These are phyloP conservation scores for Cephus pygmeus DNA, from an alignment of 2,888 invertebrate species.

Conservation along the genomic window DNA sequence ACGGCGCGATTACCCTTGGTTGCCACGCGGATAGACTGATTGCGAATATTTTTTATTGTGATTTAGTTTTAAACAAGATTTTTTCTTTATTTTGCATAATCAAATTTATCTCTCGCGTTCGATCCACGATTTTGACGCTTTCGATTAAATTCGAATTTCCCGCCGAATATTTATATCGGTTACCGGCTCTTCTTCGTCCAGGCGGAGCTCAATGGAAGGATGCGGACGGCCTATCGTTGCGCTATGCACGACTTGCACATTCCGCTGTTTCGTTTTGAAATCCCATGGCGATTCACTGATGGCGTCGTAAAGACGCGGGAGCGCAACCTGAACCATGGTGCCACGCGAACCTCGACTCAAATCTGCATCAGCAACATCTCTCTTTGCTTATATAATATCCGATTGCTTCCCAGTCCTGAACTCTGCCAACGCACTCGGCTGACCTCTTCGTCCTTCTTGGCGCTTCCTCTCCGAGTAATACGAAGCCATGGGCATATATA, in stretches of 20 bases:
- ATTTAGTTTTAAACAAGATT: background rate
- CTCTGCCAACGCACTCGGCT: slow-evolving; percentile 32
- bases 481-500: slow-evolving; percentile 20
- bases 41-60: background rate
- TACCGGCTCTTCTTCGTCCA: background rate
- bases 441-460: slow-evolving; percentile 40
- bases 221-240: background rate
- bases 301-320: slow-evolving; percentile 35
- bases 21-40: background rate
- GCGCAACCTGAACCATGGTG: slow-evolving; percentile 35
- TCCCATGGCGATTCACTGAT: background rate
- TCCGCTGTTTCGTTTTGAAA: slow-evolving; percentile 12
- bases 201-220: slow-evolving; percentile 27
- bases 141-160: background rate
- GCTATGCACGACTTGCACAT: slow-evolving; percentile 28
- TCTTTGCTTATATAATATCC: slow-evolving; percentile 51
- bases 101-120: too few relatives aligned
- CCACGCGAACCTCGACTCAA: slow-evolving; percentile 8
- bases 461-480: slow-evolving; percentile 33
- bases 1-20: background rate
- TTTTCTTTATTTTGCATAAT: too few relatives aligned
- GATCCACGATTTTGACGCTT: background rate
- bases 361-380: slow-evolving; percentile 35
- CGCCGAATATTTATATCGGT: background rate
- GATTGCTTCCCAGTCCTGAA: slow-evolving; percentile 42